phyloP scores from a whole-genome alignment of 2,888 invertebrate genomes.

The Cabera pusaria region DNA sequence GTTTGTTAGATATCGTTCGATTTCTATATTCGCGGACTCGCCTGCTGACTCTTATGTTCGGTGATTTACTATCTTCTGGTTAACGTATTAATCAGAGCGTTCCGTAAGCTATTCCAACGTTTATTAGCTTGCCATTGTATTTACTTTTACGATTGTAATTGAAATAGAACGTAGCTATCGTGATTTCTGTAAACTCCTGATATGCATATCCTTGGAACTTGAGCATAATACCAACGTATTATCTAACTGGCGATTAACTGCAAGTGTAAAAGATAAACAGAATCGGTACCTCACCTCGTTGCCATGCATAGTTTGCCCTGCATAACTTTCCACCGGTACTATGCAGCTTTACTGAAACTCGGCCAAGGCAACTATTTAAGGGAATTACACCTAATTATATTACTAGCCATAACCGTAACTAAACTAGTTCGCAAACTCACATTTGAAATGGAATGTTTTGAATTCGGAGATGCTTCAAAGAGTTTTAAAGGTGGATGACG shows the following conservation, averaged over 20 bases:
- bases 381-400: slow-evolving; percentile 8
- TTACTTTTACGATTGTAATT: slow-evolving; percentile 17
- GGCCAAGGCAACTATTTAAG: slow-evolving; percentile 21
- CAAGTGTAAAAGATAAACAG: slow-evolving; percentile 14
- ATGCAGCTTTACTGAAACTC: slow-evolving; percentile 24
- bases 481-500: slow-evolving; percentile 33
- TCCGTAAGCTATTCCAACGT: slow-evolving; percentile 16
- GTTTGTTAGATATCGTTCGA: too few relatives aligned
- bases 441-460: background rate
- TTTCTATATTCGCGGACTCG: too few relatives aligned
- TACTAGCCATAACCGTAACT: slow-evolving; percentile 1
- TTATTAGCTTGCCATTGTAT: slow-evolving; percentile 19
- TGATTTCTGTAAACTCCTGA: slow-evolving; percentile 15
- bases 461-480: slow-evolving; percentile 26
- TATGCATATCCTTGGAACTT: slow-evolving; percentile 16
- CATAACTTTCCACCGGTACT: slow-evolving; percentile 21
- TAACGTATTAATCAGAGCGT: slow-evolving; percentile 18
- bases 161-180: slow-evolving; percentile 20
- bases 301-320: slow-evolving; percentile 15
- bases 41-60: too few relatives aligned
- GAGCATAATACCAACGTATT: slow-evolving; percentile 6
- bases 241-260: slow-evolving; percentile 12
- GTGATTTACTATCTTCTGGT: slow-evolving; percentile 7
- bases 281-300: slow-evolving; percentile 6
- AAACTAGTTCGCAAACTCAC: background rate